These are phyloP conservation scores for Tetrao urogallus DNA, from an alignment of 2,113 vertebrate genomes.

Conservation along the genomic window DNA sequence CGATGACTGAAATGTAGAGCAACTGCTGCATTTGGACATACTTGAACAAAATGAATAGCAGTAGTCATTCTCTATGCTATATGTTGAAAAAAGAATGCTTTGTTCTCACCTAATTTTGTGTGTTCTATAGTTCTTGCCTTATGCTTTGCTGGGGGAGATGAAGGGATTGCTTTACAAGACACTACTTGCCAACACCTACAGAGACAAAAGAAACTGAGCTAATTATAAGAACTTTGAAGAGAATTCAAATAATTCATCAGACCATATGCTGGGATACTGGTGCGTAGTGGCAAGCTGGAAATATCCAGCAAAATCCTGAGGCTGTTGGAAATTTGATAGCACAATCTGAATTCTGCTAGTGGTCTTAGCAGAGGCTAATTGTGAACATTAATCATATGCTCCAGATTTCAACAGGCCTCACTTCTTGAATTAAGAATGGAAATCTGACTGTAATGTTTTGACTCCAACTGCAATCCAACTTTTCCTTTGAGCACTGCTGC, in stretches of 20 bases:
- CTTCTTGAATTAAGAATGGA: not conserved
- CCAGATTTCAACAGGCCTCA: not conserved
- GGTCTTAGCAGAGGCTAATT: not conserved
- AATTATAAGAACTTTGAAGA: constrained; percentile 24
- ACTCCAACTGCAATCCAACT: not conserved
- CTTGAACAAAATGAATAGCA: not conserved
- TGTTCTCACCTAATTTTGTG: not conserved
- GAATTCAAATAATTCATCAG: constrained; percentile 2
- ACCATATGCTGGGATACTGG: not conserved
- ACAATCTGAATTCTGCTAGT: not conserved
- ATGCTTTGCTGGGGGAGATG: not conserved
- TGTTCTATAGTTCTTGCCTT: not conserved
- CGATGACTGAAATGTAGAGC: not conserved
- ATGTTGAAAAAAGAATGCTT: constrained; percentile 7
- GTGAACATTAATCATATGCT: not conserved
- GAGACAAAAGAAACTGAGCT: constrained; percentile 17
- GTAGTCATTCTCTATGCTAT: not conserved
- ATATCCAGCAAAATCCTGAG: not conserved
- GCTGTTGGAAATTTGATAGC: not conserved
- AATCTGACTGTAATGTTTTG: not conserved
- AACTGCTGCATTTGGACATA: not conserved
- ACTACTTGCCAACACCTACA: not conserved
- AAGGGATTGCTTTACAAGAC: constrained; percentile 14
- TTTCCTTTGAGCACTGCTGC: not conserved
- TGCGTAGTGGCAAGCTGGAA: not conserved